Conservation (phyloP, 2,888 invertebrate species). For the Nemurella pictetii region DNA sequence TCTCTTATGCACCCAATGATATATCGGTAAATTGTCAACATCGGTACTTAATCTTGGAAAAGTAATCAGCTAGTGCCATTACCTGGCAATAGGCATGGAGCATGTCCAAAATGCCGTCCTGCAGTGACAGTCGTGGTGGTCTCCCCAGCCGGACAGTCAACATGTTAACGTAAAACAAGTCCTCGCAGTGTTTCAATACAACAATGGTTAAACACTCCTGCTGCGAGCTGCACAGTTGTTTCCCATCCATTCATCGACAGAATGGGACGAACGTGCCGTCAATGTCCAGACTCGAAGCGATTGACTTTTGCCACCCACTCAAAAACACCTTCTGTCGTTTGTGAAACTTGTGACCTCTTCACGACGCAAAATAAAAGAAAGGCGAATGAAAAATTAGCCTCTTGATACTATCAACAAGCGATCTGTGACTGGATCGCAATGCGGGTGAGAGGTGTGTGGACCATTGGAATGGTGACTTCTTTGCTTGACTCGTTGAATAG, state of each 20-base stretch:
- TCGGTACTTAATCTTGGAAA: neutral
- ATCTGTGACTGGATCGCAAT: neutral
- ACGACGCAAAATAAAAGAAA: neutral
- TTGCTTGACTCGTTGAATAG: neutral
- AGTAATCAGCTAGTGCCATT: neutral
- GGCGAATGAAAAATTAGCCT: conserved; percentile 19
- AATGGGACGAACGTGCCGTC: neutral
- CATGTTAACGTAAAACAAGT: neutral
- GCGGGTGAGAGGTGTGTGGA: neutral
- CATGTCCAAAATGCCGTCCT: neutral
- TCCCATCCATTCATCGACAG: conserved; percentile 16
- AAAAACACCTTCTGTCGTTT: conserved; percentile 14
- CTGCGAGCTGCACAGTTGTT: neutral
- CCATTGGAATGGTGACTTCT: neutral
- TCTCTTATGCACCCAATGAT: neutral
- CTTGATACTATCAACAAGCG: conserved; percentile 16
- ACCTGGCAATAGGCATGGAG: too few relatives aligned
- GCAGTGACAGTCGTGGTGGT: conserved; percentile 4
- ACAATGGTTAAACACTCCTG: conserved; percentile 21
- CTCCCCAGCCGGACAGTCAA: conserved; percentile 15
- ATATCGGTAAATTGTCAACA: neutral
- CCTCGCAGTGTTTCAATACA: neutral
- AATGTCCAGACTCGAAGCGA: conserved; percentile 1
- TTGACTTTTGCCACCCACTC: conserved; percentile 26
- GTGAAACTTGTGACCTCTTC: conserved; percentile 10